Evolutionary conservation across 1,140 invertebrate species (phyloP), one percentile per base, ranked within the genome.

Genomic region (Dryas iulia): DNA sequence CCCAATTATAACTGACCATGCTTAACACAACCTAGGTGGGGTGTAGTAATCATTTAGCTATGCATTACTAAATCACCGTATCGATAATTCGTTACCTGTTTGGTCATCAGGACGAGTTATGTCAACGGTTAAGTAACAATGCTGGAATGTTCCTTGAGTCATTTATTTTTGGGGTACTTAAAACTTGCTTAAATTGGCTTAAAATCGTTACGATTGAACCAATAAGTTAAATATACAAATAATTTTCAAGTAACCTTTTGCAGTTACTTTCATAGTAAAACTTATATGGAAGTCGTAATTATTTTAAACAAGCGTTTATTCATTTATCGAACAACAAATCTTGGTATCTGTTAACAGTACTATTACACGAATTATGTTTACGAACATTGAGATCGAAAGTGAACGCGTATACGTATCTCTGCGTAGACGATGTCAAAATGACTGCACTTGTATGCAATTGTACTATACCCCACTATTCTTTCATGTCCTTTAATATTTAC

Each of bases 1-100:
- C 71, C 65, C 72, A 77, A 77, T 79, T 82, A 79, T 65, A 77
- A 90, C 86, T 90, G 84, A 77, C 77, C 81, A 73, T 81, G 72
- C 76, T 73, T 69, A 83, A 78, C 75, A 71, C 63, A 60, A 63
- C 58, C 73, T 72, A 78, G 66, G 64, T 72, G 62, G 71, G 71
- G 65, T 86, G 86, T 87, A 82, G 84, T 86, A 89, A 88, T 72
- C 30, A 61, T 62, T 67, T 72, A 69, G 53, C 62, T 72, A 71
- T 52, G 66, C 69, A 72, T 79, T 77, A 77, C 75, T 77, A 79
- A 79, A 79, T 77, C 73, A 72, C 69, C 70, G 71, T 70, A 71
- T 47, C 69, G 66, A 76, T 76, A 73, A 73, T 69, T 24, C 12
- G 66, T 10, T 65, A 69, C 67, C 66, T 31, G 71, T 69, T 73